phyloP scores from a whole-genome alignment of 92 coral and sea anemone species.

The Paragorgia papillata region DNA sequence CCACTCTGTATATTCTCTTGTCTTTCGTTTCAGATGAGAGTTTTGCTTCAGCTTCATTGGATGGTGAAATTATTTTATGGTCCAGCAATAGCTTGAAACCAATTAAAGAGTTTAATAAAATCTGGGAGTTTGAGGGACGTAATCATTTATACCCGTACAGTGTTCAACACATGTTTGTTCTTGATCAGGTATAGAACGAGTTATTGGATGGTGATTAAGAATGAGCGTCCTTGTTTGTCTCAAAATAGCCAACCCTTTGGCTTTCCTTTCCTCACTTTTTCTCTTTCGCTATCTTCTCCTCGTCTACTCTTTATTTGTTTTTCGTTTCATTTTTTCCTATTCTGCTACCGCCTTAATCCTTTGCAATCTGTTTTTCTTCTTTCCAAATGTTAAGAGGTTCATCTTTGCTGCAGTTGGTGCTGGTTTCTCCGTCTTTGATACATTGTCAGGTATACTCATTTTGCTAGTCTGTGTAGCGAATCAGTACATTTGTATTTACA shows the following conservation, averaged over 20 bases:
- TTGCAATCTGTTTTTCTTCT: background rate
- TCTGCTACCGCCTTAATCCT: too few species aligned
- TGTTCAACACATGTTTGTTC: constrained; percentile 76
- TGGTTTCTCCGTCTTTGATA: constrained; percentile 92
- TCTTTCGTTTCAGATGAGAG: constrained; percentile 63
- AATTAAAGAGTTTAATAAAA: constrained; percentile 81
- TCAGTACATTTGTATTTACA: too few species aligned
- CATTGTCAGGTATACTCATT: constrained; percentile 69
- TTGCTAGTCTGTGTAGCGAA: background rate
- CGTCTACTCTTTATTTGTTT: too few species aligned
- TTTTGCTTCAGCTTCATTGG: constrained; percentile 98
- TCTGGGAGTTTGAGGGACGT: constrained; percentile 83
- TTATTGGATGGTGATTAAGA: background rate
- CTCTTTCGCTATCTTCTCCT: background rate
- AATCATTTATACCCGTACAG: constrained; percentile 91
- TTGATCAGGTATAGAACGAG: constrained; percentile 74
- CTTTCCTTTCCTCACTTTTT: too few species aligned
- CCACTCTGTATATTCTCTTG: too few species aligned
- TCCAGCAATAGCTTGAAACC: constrained; percentile 72
- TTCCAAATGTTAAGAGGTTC: constrained; percentile 62
- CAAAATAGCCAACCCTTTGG: too few species aligned
- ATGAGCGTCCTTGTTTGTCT: too few species aligned
- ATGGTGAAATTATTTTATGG: constrained; percentile 97
- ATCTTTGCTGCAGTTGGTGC: constrained; percentile 93
- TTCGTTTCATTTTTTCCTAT: too few species aligned